Percentiles rank a stretch among this genome's conserved stretches.
phyloP scores from a whole-genome alignment of 2,888 invertebrate species.

The Minunthozetes semirufus region DNA sequence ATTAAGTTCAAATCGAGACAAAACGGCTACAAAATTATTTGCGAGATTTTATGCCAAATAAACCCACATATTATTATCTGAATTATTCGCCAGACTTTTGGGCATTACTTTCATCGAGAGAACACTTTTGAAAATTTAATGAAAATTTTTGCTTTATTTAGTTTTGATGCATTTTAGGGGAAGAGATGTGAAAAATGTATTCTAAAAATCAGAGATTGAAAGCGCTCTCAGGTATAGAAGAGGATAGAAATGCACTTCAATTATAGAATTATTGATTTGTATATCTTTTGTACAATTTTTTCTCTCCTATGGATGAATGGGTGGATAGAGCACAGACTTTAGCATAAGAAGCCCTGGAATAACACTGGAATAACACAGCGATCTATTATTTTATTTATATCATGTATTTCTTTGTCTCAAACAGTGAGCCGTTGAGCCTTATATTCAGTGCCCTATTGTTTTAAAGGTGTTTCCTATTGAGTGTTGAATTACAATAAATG shows the following conservation, averaged over 20 bases:
- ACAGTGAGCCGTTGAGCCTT: neutral
- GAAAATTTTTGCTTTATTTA: no score
- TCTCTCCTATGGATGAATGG: neutral
- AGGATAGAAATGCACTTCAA: slow-evolving; percentile 1
- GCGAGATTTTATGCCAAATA: no score
- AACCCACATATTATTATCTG: no score
- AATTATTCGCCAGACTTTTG: no score
- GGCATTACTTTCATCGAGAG: no score
- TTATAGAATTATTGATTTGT: slow-evolving; percentile 1
- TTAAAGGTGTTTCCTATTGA: neutral
- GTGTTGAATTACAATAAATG: neutral
- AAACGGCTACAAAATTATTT: no score
- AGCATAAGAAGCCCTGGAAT: neutral
- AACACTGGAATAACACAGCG: neutral
- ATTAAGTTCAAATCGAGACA: no score
- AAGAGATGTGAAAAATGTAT: no score
- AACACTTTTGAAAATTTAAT: no score
- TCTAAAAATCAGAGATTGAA: neutral
- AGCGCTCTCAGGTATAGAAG: neutral
- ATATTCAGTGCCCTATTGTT: neutral
- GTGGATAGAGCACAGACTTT: neutral
- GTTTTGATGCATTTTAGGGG: no score
- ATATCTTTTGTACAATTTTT: neutral
- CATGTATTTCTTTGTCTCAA: slow-evolving; percentile 1
- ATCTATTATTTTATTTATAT: slow-evolving; percentile 3